Conservation (phyloP, 2,888 invertebrate genomes). For the Patella pellucida region DNA sequence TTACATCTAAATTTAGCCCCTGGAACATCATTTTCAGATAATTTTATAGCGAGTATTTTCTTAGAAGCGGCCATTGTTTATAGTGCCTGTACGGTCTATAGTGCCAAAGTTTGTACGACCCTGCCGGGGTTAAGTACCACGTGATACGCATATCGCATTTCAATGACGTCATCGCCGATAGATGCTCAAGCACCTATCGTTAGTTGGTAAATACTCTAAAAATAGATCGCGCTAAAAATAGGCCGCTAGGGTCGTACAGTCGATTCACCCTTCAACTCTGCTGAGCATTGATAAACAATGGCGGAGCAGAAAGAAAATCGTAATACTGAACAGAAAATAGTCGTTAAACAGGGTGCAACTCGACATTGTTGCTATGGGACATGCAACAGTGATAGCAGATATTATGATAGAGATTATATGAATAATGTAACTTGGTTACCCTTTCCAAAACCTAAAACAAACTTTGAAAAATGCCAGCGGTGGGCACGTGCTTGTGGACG, state of each 20-base stretch:
- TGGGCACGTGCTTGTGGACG: background rate
- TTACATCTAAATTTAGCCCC: conserved; percentile 24
- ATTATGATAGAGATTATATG: background rate
- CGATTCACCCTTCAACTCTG: too few relatives aligned
- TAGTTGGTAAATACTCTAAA: too few relatives aligned
- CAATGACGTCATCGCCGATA: background rate
- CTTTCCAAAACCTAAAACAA: background rate
- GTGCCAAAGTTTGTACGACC: background rate
- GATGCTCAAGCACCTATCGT: too few relatives aligned
- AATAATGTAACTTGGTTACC: background rate
- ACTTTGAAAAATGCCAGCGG: background rate
- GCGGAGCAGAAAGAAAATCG: too few relatives aligned
- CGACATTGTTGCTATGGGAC: too few relatives aligned
- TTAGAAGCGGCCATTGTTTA: background rate
- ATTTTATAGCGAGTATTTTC: conserved; percentile 6
- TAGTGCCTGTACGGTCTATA: too few relatives aligned
- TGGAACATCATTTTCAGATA: conserved; percentile 26
- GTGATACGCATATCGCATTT: background rate
- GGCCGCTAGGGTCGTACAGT: too few relatives aligned
- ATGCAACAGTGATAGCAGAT: background rate
- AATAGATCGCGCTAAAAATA: too few relatives aligned
- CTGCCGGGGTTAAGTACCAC: background rate
- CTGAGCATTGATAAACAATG: too few relatives aligned
- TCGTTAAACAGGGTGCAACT: too few relatives aligned
- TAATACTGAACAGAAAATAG: too few relatives aligned